A percentile compares a stretch with the other conserved stretches of the same genome.
Conservation (phyloP, 2,113 vertebrate species). For the Rhodinocichla rosea region DNA sequence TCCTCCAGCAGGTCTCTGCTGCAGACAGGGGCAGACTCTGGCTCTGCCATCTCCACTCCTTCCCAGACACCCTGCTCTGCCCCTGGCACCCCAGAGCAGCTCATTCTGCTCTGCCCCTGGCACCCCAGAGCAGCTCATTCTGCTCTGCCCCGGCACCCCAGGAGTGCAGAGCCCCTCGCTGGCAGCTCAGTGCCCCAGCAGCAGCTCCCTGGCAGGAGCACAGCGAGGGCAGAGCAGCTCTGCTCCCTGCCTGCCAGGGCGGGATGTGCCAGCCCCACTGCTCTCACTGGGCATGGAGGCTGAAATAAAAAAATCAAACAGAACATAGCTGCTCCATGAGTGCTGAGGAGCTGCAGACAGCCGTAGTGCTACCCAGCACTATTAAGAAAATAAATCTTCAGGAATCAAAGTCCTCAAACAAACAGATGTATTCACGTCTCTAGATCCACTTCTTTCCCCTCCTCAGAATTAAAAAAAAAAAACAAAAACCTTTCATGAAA, state of each 20-base stretch:
- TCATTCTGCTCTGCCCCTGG: too few species aligned
- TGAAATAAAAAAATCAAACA: neutral
- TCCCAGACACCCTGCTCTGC: too few species aligned
- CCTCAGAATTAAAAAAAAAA: neutral
- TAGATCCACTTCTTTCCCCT: neutral
- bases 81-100: too few species aligned
- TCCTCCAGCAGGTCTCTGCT: neutral
- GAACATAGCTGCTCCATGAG: neutral
- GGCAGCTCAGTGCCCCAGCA: rapidly evolving
- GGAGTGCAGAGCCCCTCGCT: rapidly evolving
- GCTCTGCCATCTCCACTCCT: rapidly evolving
- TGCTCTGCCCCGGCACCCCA: too few species aligned
- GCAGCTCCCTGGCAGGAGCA: rapidly evolving
- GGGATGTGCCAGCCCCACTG: neutral
- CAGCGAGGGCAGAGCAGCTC: rapidly evolving
- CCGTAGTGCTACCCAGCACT: neutral
- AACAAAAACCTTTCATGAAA: neutral
- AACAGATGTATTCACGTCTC: neutral
- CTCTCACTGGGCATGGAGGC: neutral
- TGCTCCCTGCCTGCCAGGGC: neutral
- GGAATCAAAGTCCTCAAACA: neutral
- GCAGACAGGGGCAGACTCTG: neutral
- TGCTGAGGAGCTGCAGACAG: neutral
- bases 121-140: rapidly evolving
- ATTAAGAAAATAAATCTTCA: conserved; percentile 18